Evolutionary conservation across 2,113 vertebrate genomes (phyloP).

Genomic region (Apeltes quadracus): DNA sequence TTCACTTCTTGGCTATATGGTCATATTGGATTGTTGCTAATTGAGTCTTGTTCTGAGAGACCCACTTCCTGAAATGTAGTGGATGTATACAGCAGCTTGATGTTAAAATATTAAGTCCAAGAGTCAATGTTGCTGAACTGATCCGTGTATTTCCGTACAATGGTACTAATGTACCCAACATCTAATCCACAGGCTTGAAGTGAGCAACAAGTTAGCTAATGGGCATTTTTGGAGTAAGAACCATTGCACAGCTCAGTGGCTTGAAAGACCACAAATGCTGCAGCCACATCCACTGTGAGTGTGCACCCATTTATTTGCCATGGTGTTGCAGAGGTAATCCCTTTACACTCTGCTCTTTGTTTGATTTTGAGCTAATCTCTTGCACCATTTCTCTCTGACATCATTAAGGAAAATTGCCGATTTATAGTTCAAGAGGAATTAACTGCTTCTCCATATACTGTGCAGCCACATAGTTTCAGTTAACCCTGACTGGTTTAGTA

Average conservation of each 20-base stretch:
- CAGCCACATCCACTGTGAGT: conserved; percentile 20
- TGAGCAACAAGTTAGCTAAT: conserved; percentile 42
- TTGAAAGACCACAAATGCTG: conserved; percentile 37
- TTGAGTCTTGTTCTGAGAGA: neutral
- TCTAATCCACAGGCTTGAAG: conserved; percentile 57
- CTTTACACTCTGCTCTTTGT: conserved; percentile 66
- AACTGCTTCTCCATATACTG: conserved; percentile 35
- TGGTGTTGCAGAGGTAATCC: conserved; percentile 44
- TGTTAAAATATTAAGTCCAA: neutral
- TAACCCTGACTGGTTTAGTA: neutral
- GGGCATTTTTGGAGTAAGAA: conserved; percentile 50
- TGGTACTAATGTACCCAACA: conserved; percentile 52
- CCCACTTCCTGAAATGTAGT: neutral
- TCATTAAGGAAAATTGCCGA: conserved; percentile 45
- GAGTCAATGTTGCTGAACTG: conserved; percentile 49
- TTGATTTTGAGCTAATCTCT: conserved; percentile 58
- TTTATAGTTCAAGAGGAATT: conserved; percentile 47
- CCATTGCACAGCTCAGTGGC: conserved; percentile 46
- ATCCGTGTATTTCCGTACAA: conserved; percentile 53
- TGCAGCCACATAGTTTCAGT: neutral
- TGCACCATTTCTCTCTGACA: conserved; percentile 32
- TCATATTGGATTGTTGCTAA: neutral
- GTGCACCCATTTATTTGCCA: conserved; percentile 25
- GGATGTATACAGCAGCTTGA: neutral
- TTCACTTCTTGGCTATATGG: no score